Percentiles rank a stretch among this genome's conserved stretches.
Evolutionary conservation across 2,797 vertebrate species (phyloP).

Genomic region (Percopsis omiscomaycus): DNA sequence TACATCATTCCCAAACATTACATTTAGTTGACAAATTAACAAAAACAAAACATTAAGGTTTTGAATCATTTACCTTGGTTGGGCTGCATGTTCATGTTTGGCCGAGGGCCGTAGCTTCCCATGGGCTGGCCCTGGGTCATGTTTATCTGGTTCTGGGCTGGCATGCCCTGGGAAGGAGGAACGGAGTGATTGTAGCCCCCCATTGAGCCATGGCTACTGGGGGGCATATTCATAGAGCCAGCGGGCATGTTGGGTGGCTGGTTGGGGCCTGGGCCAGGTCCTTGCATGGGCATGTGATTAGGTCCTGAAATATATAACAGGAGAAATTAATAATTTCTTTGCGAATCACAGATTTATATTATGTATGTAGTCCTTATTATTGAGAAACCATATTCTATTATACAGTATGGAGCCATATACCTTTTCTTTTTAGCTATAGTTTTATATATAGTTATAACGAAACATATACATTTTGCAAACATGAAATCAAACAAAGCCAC

Average conservation of each 20-base stretch:
- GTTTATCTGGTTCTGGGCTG: conserved; percentile 95
- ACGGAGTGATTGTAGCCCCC: conserved; percentile 95
- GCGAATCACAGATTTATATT: neutral
- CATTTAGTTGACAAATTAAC: neutral
- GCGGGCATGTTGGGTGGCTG: conserved; percentile 93
- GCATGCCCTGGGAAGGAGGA: conserved; percentile 91
- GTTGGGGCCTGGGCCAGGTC: conserved; percentile 93
- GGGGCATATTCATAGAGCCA: conserved; percentile 93
- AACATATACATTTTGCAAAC: neutral
- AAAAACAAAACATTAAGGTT: neutral
- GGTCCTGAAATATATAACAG: conserved; percentile 81
- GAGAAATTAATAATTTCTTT: conserved; percentile 24
- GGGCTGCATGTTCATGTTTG: conserved; percentile 97
- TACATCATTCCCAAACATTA: conserved; percentile 1
- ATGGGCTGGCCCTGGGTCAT: conserved; percentile 96
- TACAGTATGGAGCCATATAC: neutral
- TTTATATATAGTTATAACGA: neutral
- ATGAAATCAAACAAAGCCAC: neutral
- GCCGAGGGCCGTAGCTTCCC: conserved; percentile 94
- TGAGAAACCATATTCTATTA: conserved; percentile 3
- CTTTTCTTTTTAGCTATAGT: neutral
- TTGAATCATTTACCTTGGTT: conserved; percentile 84
- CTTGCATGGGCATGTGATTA: conserved; percentile 98
- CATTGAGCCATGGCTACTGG: conserved; percentile 94
- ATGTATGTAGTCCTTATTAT: neutral